Percentiles rank a stretch among this genome's conserved stretches.
These are phyloP conservation scores for Aldabrachelys gigantea DNA, from an alignment of 2,113 vertebrate genomes.

Conservation along the genomic window DNA sequence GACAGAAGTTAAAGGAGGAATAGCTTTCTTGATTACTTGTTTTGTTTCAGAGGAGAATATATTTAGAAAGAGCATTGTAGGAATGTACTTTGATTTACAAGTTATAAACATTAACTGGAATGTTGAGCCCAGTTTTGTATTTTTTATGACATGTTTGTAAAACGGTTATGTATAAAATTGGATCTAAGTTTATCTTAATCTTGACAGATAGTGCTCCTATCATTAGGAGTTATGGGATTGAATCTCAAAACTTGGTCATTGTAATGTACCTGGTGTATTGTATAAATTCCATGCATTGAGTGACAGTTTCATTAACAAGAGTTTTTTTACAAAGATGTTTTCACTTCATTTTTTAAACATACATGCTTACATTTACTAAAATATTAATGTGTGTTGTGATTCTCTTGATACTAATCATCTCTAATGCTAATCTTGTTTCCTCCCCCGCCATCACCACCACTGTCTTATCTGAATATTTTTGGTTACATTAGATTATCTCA, in stretches of 20 bases:
- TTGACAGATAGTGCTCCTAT: slow-evolving; percentile 77
- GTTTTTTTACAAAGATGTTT: neutral
- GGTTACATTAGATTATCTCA: neutral
- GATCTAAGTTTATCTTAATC: slow-evolving; percentile 62
- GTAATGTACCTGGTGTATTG: neutral
- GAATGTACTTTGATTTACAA: slow-evolving; percentile 19
- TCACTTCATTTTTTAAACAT: neutral
- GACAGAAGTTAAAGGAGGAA: neutral
- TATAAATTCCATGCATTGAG: neutral
- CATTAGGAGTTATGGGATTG: slow-evolving; percentile 74
- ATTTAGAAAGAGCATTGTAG: neutral
- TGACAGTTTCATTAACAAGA: neutral
- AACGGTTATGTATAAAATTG: slow-evolving; percentile 75
- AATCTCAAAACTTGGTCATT: slow-evolving; percentile 72
- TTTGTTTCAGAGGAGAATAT: neutral
- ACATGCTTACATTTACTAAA: slow-evolving; percentile 6
- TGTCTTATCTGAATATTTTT: neutral
- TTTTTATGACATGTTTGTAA: slow-evolving; percentile 71
- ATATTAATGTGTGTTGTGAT: neutral
- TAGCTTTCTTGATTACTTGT: neutral
- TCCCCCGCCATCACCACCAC: neutral
- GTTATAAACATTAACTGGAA: neutral
- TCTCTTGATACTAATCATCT: neutral
- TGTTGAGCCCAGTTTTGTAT: neutral
- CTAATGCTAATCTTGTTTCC: neutral